Percentiles rank a stretch among this genome's conserved stretches.
Evolutionary conservation across 2,113 vertebrate genomes (phyloP).

Genomic region (Anas platyrhynchos): DNA sequence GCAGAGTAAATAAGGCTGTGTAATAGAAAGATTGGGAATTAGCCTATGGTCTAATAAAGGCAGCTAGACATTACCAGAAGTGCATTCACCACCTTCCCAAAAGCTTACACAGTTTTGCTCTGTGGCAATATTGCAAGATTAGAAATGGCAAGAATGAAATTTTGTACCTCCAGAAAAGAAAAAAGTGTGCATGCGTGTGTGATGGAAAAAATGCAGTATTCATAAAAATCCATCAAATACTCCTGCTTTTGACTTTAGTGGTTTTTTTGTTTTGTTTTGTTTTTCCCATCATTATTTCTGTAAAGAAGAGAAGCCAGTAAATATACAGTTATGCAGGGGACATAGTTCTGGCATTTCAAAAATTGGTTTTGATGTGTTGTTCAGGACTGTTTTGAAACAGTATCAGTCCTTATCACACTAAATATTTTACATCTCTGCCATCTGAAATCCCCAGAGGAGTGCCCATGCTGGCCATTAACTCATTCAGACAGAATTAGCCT

Average conservation of each 20-base stretch:
- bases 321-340: not conserved
- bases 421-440: not conserved
- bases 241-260: not conserved
- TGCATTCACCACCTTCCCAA: not conserved
- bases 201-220: not conserved
- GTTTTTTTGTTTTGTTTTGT: no score
- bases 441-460: not conserved
- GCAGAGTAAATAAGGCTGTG: conserved; percentile 46
- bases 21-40: conserved; percentile 41
- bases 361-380: not conserved
- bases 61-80: conserved; percentile 19
- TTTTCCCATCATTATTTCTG: not conserved
- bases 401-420: not conserved
- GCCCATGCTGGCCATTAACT: not conserved
- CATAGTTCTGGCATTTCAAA: not conserved
- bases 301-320: not conserved
- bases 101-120: not conserved
- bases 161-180: not conserved
- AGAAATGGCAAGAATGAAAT: not conserved
- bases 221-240: not conserved
- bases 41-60: not conserved
- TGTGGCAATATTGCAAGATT: not conserved
- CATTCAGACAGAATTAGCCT: not conserved
- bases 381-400: not conserved
- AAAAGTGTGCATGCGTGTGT: no score